Base-by-base conservation (phyloP, 2,888 invertebrate species). In the Aspidapion aeneum region DNA sequence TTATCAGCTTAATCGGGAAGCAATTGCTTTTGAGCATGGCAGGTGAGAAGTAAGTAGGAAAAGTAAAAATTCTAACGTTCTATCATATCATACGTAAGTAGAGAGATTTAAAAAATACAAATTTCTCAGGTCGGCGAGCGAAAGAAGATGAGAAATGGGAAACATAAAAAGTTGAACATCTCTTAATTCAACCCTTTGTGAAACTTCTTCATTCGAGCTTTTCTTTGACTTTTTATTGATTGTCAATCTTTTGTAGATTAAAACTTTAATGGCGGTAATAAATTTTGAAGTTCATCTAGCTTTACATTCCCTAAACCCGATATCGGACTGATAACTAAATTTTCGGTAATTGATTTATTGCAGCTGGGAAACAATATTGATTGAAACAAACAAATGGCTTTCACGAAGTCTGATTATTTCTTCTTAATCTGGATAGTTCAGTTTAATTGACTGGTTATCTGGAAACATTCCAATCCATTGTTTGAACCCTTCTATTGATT, bases 151-250 rank as follows among this genome's bases (percentile, higher is more conserved):
- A 67, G 65, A 67, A 67, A 67, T 67, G 57, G 56, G 61, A 48
- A 56, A 63, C 66, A 67, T 67, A 67, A 67, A 67, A 67, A 67
- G 35, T 35, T 35, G 35, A 3, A 35, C 35, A 35, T 35, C 12
- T 35, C 35, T 7, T 12, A 35, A 7, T 7, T 35, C 12, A 35
- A 35, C 12, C 12, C 35, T 35, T 35, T 35, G 35, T 12, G 3
- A 12, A 12, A 12, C 35, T 35, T 35, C 12, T 35, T 3, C 5
- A 12, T 35, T 35, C 12, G n/a, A n/a, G n/a, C n/a, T n/a, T n/a
- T n/a, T n/a, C n/a, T n/a, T n/a, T n/a, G n/a, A n/a, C n/a, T n/a
- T n/a, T n/a, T n/a, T n/a, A n/a, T n/a, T n/a, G n/a, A n/a, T n/a
- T n/a, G n/a, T n/a, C n/a, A n/a, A n/a, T n/a, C n/a, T n/a, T n/a